phyloP scores from a whole-genome alignment of 2,888 invertebrate genomes.

The Adela reaumurella region DNA sequence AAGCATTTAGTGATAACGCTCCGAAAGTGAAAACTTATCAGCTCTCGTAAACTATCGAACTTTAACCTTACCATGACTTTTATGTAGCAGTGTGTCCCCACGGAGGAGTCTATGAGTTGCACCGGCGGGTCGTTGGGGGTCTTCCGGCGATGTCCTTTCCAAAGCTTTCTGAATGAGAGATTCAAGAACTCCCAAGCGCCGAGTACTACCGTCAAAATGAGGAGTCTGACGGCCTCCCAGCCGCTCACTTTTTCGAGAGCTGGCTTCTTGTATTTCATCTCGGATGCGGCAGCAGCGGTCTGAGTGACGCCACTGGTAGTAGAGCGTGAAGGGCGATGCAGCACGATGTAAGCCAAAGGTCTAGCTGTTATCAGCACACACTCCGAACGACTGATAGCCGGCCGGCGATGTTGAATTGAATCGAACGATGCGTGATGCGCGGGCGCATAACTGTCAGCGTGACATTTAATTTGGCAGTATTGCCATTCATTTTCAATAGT shows the following conservation, averaged over 20 bases:
- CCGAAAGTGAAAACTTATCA: too few species aligned
- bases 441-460: too few species aligned
- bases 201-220: constrained; percentile 29
- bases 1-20: too few species aligned
- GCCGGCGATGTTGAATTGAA: too few species aligned
- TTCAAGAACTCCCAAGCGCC: constrained; percentile 38
- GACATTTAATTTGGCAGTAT: not conserved
- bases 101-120: constrained; percentile 37
- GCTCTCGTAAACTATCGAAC: too few species aligned
- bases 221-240: constrained; percentile 35
- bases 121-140: constrained; percentile 22
- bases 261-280: not conserved
- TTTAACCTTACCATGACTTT: constrained; percentile 35
- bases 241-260: constrained; percentile 21
- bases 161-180: constrained; percentile 30
- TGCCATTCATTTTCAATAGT: not conserved
- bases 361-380: not conserved
- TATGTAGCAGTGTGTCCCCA: constrained; percentile 44
- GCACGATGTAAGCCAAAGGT: not conserved
- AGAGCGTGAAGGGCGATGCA: not conserved
- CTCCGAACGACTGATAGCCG: not conserved
- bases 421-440: too few species aligned
- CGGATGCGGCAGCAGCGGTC: not conserved
- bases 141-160: constrained; percentile 41
- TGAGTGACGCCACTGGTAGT: too few species aligned